These are phyloP conservation scores for Salvelinus fontinalis DNA, from an alignment of 2,113 vertebrate genomes.

Conservation along the genomic window DNA sequence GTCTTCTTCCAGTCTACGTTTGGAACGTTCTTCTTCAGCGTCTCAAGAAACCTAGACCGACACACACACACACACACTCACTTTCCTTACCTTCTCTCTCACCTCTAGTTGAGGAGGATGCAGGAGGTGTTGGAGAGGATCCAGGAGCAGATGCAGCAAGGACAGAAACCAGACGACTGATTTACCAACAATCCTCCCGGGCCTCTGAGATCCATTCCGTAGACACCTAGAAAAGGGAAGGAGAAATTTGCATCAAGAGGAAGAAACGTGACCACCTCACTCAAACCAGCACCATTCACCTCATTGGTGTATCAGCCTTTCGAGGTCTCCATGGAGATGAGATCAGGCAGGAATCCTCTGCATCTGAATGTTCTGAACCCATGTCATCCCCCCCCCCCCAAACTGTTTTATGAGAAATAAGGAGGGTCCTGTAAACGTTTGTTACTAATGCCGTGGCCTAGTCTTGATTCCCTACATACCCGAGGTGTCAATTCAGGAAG, in stretches of 20 bases:
- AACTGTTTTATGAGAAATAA: background rate
- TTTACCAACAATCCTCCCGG: background rate
- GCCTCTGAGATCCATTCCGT: background rate
- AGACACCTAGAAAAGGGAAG: background rate
- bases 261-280: background rate
- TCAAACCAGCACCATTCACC: background rate
- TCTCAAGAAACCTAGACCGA: slow-evolving; percentile 79
- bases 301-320: background rate
- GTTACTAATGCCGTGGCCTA: background rate
- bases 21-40: slow-evolving; percentile 94
- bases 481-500: too few species aligned
- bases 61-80: background rate
- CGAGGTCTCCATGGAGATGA: background rate
- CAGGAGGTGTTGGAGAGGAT: slow-evolving; percentile 92
- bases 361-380: background rate
- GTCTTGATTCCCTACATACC: background rate
- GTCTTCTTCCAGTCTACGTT: slow-evolving; percentile 99
- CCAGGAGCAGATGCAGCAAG: slow-evolving; percentile 84
- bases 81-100: slow-evolving; percentile 31
- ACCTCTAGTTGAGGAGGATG: slow-evolving; percentile 81
- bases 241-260: background rate
- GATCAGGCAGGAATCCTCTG: background rate
- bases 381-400: too few species aligned
- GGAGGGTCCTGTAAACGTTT: too few species aligned
- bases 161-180: slow-evolving; percentile 53